Evolutionary conservation across 2,888 invertebrate genomes (phyloP).

Genomic region (Diabrotica balteata): DNA sequence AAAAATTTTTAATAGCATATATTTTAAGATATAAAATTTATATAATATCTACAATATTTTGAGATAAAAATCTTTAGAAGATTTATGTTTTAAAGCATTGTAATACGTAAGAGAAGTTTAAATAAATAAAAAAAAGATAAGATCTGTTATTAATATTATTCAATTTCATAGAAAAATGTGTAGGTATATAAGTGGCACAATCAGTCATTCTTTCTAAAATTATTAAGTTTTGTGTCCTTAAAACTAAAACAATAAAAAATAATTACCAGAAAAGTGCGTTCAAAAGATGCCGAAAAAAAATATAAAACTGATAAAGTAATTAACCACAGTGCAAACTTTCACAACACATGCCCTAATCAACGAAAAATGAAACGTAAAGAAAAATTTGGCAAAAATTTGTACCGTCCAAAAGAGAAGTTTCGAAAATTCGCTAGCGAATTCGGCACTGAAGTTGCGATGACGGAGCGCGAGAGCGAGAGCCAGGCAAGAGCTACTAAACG

Average conservation of each 20-base stretch:
- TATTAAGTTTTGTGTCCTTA: too few relatives aligned
- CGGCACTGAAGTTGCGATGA: slow-evolving; percentile 23
- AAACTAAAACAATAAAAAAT: slow-evolving; percentile 1
- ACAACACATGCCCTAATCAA: slow-evolving; percentile 7
- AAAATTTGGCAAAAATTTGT: background rate
- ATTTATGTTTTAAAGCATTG: too few relatives aligned
- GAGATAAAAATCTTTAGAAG: too few relatives aligned
- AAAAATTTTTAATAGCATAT: too few relatives aligned
- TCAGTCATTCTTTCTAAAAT: slow-evolving; percentile 2
- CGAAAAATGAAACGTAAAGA: background rate
- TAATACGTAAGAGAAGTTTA: too few relatives aligned
- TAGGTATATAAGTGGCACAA: background rate
- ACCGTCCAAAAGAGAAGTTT: background rate
- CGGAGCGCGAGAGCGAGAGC: slow-evolving; percentile 13
- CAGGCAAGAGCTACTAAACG: slow-evolving; percentile 25
- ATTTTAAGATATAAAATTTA: too few relatives aligned
- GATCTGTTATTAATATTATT: too few relatives aligned
- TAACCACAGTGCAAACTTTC: slow-evolving; percentile 8
- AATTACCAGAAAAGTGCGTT: slow-evolving; percentile 2
- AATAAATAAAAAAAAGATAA: too few relatives aligned
- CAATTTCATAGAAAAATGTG: too few relatives aligned
- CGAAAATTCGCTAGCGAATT: slow-evolving; percentile 11
- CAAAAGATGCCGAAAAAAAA: background rate
- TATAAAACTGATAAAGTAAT: background rate
- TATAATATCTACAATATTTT: too few relatives aligned